Conservation (phyloP, 2,113 vertebrate genomes). For the Oplegnathus fasciatus region DNA sequence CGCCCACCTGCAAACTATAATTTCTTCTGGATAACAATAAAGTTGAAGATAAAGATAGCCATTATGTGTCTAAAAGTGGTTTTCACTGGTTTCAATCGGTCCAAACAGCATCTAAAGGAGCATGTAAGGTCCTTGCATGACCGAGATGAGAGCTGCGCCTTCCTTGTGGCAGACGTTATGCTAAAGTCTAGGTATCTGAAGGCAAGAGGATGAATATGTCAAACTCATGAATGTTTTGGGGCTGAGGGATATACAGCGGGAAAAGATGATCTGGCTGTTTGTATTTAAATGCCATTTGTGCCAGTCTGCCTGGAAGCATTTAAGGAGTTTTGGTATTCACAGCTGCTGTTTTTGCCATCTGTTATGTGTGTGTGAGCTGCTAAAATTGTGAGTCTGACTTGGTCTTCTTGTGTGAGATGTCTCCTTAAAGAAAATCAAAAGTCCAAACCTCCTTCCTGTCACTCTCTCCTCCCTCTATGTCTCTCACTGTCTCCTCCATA, state of each 20-base stretch:
- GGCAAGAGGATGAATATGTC: conserved; percentile 36
- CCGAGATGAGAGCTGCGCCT: neutral
- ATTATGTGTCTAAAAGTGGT: conserved; percentile 3
- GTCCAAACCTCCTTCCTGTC: conserved; percentile 10
- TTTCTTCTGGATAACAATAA: neutral
- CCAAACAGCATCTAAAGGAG: neutral
- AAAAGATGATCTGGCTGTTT: conserved; percentile 37
- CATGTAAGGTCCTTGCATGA: conserved; percentile 2
- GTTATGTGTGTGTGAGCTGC: neutral
- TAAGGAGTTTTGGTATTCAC: conserved; percentile 27
- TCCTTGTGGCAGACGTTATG: conserved; percentile 14
- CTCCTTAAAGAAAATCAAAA: conserved; percentile 34
- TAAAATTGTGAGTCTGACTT: neutral
- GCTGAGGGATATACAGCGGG: conserved; percentile 21
- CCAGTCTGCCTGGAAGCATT: conserved; percentile 34
- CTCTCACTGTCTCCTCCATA: conserved; percentile 41
- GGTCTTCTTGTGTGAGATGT: neutral
- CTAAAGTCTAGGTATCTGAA: conserved; percentile 21
- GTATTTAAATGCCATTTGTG: conserved; percentile 50
- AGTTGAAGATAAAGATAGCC: neutral
- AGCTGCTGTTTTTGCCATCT: conserved; percentile 35
- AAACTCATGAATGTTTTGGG: conserved; percentile 16
- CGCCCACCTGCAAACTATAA: neutral
- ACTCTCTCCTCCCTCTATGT: conserved; percentile 6
- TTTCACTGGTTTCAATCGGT: neutral